Evolutionary conservation across 1,140 invertebrate species (phyloP).

Genomic region (Drosophila persimilis): DNA sequence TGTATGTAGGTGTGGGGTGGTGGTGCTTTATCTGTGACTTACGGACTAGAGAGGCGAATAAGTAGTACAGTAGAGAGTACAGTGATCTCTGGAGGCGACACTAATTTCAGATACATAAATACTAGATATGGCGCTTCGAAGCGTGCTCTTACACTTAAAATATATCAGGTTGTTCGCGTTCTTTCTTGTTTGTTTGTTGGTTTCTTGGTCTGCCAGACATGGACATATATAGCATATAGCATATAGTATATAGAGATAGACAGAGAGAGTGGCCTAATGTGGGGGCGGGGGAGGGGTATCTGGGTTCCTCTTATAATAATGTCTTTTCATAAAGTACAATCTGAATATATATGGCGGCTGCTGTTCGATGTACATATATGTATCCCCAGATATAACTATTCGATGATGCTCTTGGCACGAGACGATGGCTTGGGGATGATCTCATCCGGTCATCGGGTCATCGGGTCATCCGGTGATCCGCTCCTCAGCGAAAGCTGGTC

Average conservation of each 20-base stretch:
- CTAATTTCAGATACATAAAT: slow-evolving; percentile 32
- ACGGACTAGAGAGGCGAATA: slow-evolving; percentile 2
- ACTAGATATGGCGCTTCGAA: slow-evolving; percentile 41
- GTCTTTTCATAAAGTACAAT: slow-evolving; percentile 47
- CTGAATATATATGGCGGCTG: slow-evolving; percentile 42
- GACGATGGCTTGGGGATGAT: background rate
- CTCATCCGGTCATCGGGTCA: too few species aligned
- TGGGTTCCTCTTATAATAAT: slow-evolving; percentile 34
- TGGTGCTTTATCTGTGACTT: slow-evolving; percentile 6
- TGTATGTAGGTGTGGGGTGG: background rate
- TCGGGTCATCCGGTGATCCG: background rate
- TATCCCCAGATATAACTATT: slow-evolving; percentile 48
- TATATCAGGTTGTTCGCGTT: slow-evolving; percentile 48
- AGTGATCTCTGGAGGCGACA: slow-evolving; percentile 18
- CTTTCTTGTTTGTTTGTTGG: slow-evolving; percentile 1
- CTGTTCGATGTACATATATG: background rate
- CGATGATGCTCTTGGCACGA: slow-evolving; percentile 63
- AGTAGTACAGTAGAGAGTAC: slow-evolving; percentile 7
- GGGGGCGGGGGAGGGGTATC: background rate
- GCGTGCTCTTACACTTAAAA: slow-evolving; percentile 27
- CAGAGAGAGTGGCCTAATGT: slow-evolving; percentile 2
- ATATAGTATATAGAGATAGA: slow-evolving; percentile 23
- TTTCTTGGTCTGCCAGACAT: too few species aligned
- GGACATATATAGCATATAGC: background rate
- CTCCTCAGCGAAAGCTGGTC: slow-evolving; percentile 54